Percentiles rank a stretch among this genome's conserved stretches.
Conservation (phyloP, 2,113 vertebrate genomes). For the Junco hyemalis region DNA sequence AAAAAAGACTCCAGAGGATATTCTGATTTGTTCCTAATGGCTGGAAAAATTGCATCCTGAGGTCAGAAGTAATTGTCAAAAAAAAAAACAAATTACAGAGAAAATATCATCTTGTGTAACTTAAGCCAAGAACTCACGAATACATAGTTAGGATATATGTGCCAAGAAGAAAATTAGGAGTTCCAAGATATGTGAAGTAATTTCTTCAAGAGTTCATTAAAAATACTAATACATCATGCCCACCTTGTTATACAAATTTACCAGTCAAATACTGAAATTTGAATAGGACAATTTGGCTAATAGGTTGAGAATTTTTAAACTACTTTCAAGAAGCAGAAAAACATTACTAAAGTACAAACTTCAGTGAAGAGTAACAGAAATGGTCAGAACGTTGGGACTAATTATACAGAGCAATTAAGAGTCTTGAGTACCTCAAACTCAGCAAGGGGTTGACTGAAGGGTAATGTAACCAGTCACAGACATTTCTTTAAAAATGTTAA, state of each 20-base stretch:
- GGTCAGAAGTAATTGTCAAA: background rate
- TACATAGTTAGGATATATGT: background rate
- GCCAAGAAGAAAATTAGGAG: background rate
- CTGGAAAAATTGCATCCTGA: background rate
- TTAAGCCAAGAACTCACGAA: background rate
- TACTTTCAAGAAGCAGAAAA: background rate
- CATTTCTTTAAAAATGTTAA: background rate
- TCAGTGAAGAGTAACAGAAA: background rate
- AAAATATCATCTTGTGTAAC: background rate
- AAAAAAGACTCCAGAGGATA: background rate
- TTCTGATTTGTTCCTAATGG: background rate
- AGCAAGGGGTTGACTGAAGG: background rate
- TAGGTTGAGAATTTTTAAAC: background rate
- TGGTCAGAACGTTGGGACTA: background rate
- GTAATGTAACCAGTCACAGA: background rate
- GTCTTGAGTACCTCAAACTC: background rate
- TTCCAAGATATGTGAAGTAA: background rate
- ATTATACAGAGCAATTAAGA: background rate
- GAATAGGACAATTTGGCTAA: background rate
- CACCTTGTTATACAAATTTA: background rate
- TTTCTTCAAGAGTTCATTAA: background rate
- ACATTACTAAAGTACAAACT: background rate
- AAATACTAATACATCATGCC: background rate
- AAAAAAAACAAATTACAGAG: background rate
- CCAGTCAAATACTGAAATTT: background rate